These are phyloP conservation scores for Calyptomena viridis DNA, from an alignment of 2,113 vertebrate genomes.

Conservation along the genomic window DNA sequence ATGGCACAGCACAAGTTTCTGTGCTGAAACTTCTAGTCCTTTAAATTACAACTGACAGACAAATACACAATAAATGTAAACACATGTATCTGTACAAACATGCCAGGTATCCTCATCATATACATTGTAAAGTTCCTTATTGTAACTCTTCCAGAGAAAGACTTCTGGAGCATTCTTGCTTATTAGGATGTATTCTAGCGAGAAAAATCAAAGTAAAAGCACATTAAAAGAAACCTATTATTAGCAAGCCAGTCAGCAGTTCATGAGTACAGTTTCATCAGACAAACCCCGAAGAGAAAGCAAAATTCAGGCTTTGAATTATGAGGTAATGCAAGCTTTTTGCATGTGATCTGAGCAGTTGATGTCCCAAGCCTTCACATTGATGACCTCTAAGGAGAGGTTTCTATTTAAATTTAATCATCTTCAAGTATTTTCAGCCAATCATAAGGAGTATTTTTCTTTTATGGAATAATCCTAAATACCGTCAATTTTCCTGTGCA, in stretches of 20 bases:
- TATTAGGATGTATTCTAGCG: background rate
- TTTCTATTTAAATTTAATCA: background rate
- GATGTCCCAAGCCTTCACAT: fast-evolving
- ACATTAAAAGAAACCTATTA: background rate
- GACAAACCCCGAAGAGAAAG: background rate
- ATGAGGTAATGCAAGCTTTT: background rate
- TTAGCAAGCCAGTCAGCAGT: background rate
- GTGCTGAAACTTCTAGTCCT: background rate
- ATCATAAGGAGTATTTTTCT: background rate
- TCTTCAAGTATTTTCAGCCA: background rate
- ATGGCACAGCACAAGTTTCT: background rate
- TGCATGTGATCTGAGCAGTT: fast-evolving
- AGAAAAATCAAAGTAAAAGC: background rate
- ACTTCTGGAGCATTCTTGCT: background rate
- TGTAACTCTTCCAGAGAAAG: background rate
- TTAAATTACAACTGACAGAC: background rate
- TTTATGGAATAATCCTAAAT: conserved; percentile 12
- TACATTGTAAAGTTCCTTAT: background rate
- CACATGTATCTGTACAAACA: background rate
- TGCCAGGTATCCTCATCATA: background rate
- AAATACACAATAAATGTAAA: background rate
- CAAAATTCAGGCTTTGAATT: background rate
- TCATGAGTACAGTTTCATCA: background rate
- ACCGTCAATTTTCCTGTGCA: background rate
- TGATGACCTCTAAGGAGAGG: background rate